Base-by-base conservation (phyloP, 2,113 vertebrate genomes). In the Spermophilus dauricus region DNA sequence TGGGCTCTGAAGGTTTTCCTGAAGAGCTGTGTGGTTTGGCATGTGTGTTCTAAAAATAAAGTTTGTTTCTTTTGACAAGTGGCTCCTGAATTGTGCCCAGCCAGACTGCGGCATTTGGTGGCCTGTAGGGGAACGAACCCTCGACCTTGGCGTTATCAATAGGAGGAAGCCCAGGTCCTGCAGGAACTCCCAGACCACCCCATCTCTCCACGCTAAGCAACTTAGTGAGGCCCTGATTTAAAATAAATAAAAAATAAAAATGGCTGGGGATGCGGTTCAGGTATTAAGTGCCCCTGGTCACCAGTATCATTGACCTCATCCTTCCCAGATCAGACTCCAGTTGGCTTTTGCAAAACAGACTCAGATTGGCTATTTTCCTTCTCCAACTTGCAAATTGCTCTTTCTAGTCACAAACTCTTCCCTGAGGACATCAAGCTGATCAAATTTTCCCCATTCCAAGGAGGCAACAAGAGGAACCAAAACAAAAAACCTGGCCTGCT, bases 341-440 rank as follows among this genome's bases (percentile, higher is more conserved):
- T 14, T 32, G 69, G 16, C 28, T 96, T 42, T 84, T 75, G 56
- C 63, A 75, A 73, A 86, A 63, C 67, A 58, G 58, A 77, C 61
- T 84, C 77, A 58, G 18, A 13, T 26, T 34, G 67, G 14, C 13
- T 45, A 94, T 3, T 85, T 24, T 32, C 30, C 56, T 89, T 93
- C 51, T 56, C 61, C 4, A 42, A 73, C 86, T 87, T 58, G 11
- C 61, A 93, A 76, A 92, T 85, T 61, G 72, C 26, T 92, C 80
- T 88, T 96, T 75, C 82, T n/a, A 67, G 58, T 95, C 93, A 97
- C 76, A 83, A 0, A n/a, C 72, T 48, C n/a, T 76, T 96, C 93
- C 95, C 85, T n/a, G 11, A 86, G 84, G 90, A 96, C 37, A 89
- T 14, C 72, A 76, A 91, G 76, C 88, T 34, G 88, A 96, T 96